Evolutionary conservation across 2,888 invertebrate genomes (phyloP), one percentile per base, ranked within the genome.

Genomic region (Drosophila anomalata): DNA sequence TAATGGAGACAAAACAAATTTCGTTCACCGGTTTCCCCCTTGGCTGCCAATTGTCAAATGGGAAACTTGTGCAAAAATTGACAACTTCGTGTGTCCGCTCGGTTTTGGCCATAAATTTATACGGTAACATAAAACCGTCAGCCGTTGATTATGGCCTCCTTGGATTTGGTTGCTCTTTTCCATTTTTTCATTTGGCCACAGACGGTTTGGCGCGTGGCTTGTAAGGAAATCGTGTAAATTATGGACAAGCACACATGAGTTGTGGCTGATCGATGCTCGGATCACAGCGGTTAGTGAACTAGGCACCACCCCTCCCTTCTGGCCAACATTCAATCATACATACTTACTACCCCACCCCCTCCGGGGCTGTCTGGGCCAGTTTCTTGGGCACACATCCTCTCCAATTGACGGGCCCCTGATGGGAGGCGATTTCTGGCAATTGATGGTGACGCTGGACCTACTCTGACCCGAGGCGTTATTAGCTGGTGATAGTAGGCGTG

Each of bases 141-240:
- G 62, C 36, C 57, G 50, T 56, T 79, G 79, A 77, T 75, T 84
- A 52, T 72, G 73, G 73, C 20, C 63, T 41, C 24, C 12, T 29
- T 57, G 20, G 31, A 44, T 17, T n/a, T 36, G 24, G 36, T 29
- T 51, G 51, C 63, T 63, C 63, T 50, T 70, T 61, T 70, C 20
- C 29, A 29, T 29, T 12, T 48, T 17, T 46, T 39, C 48, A 14
- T 26, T 51, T 46, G 63, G 51, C 52, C 52, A n/a, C 42, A 46
- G 63, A 52, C 63, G 36, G 51, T 63, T 63, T 63, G 63, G 75
- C 72, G 75, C 77, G 79, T 76, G 50, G 82, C 85, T 69, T 66
- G 87, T 87, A 78, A 81, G 82, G 87, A 82, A 82, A 85, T 87
- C 55, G 79, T 48, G 53, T 70, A 62, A 77, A 75, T 81, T 75